phyloP scores from a whole-genome alignment of 2,888 invertebrate genomes.

The Torymus tubicola region DNA sequence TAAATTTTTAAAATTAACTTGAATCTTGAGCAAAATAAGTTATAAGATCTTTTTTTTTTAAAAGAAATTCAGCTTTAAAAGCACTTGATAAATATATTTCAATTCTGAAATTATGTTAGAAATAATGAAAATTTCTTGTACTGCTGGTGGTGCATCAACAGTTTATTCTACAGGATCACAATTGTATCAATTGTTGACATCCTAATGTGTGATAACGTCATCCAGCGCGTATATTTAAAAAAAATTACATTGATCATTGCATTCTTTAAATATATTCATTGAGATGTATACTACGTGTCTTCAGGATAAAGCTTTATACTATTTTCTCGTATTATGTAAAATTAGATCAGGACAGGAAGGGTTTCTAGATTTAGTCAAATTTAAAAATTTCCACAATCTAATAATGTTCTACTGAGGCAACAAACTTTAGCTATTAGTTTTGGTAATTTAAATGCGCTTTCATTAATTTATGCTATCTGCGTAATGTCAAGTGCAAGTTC shows the following conservation, averaged over 20 bases:
- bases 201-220: constrained; percentile 52
- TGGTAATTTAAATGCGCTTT: constrained; percentile 27
- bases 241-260: constrained; percentile 30
- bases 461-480: constrained; percentile 38
- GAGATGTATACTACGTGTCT: constrained; percentile 14
- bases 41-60: constrained; percentile 23
- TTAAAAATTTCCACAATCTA: constrained; percentile 21
- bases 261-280: constrained; percentile 37
- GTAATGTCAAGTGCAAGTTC: constrained; percentile 30
- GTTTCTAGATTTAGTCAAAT: constrained; percentile 10
- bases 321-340: constrained; percentile 17
- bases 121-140: constrained; percentile 43
- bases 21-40: constrained; percentile 26
- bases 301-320: constrained; percentile 10
- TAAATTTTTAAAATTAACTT: constrained; percentile 29
- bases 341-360: constrained; percentile 29
- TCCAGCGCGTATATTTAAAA: constrained; percentile 37
- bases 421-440: constrained; percentile 33
- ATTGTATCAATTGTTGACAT: constrained; percentile 57
- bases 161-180: constrained; percentile 46
- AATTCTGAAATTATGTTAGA: constrained; percentile 47
- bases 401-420: constrained; percentile 15
- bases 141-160: constrained; percentile 48
- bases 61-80: constrained; percentile 27
- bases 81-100: constrained; percentile 41